These are phyloP conservation scores for Dryadula phaetusa DNA, from an alignment of 2,888 invertebrate genomes.

Conservation along the genomic window DNA sequence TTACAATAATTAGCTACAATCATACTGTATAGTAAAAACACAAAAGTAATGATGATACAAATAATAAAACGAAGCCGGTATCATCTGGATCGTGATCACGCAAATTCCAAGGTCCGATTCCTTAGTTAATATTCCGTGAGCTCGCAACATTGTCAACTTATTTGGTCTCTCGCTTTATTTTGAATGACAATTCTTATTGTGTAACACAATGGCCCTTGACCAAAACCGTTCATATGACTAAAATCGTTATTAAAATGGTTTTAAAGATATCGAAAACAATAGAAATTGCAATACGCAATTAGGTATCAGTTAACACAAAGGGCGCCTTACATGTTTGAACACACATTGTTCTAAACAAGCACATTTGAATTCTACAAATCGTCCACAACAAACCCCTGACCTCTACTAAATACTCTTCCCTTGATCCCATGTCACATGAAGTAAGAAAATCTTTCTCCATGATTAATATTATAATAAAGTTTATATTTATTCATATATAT, in stretches of 20 bases:
- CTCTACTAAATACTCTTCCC: not conserved
- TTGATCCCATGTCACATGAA: too few relatives aligned
- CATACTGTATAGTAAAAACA: conserved; percentile 7
- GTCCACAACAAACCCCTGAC: not conserved
- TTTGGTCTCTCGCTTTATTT: conserved; percentile 69
- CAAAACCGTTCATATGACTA: conserved; percentile 41
- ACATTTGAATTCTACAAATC: not conserved
- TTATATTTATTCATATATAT: too few relatives aligned
- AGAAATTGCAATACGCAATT: not conserved
- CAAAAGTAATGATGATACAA: conserved; percentile 14
- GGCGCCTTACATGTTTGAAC: not conserved
- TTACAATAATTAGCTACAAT: too few relatives aligned
- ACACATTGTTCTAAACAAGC: not conserved
- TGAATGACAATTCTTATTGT: conserved; percentile 72
- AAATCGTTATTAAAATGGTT: not conserved
- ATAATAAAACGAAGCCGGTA: conserved; percentile 44
- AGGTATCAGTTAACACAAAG: not conserved
- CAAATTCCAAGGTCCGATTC: conserved; percentile 58
- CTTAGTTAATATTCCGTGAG: conserved; percentile 67
- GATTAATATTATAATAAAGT: too few relatives aligned
- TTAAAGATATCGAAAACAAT: conserved; percentile 9
- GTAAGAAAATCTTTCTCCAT: too few relatives aligned
- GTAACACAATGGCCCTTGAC: conserved; percentile 63
- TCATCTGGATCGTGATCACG: conserved; percentile 63
- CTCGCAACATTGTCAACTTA: conserved; percentile 64